Base-by-base conservation (phyloP, 2,888 invertebrate species). In the Cylindroiulus punctatus region DNA sequence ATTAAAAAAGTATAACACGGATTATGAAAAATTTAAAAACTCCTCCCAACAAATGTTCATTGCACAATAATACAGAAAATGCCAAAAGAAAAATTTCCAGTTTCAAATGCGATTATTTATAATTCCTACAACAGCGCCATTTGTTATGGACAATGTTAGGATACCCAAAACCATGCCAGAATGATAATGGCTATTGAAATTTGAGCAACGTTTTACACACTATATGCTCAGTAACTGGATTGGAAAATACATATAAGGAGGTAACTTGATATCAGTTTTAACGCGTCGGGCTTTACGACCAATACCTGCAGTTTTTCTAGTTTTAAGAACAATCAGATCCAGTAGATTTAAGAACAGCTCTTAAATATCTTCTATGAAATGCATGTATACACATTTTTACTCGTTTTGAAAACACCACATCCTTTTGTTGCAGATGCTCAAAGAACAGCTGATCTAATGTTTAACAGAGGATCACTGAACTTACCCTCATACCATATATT, bases 201-300 rank as follows among this genome's bases (percentile, higher is more conserved):
- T 76, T 76, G 76, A 76, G 76, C 76, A 76, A 76, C 44, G 22
- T 76, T 76, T 65, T 65, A 26, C 30, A 12, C 76, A 30, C 57
- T n/a, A 14, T 14, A 30, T 30, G 76, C 30, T 30, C 26, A 30
- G 26, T 30, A 30, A 26, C 22, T 65, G 22, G 22, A 65, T 26
- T 22, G 17, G 19, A 22, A 26, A 76, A 76, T 19, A 22, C 26
- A 19, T 26, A 19, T 65, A 22, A 26, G 22, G 7, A 2, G 52
- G 2, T 44, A 44, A 8, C 14, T 30, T 14, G 76, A 30, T 14
- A 0, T 76, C 30, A 1, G 76, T 76, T 30, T 22, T 30, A 65
- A 65, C 26, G 22, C 7, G 10, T 22, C 22, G 22, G 22, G 22
- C 22, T 65, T 22, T 65, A 2, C 3, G 5, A 1, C 5, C 65